Conservation (phyloP, 2,113 vertebrate genomes). For the Corynorhinus townsendii region DNA sequence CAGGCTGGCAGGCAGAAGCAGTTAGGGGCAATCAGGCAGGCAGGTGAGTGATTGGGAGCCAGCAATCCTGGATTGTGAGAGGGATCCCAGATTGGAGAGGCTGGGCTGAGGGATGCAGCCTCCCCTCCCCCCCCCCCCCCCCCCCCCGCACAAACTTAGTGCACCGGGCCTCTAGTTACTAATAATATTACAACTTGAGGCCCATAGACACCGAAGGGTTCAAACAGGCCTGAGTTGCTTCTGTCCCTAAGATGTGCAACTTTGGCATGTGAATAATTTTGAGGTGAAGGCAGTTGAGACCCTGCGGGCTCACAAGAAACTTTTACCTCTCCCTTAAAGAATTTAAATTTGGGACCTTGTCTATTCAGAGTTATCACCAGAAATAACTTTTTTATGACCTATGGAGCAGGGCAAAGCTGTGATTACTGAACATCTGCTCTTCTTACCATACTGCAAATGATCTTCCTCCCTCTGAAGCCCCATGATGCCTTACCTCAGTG, state of each 20-base stretch:
- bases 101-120: too few species aligned
- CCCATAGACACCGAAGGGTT: background rate
- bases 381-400: background rate
- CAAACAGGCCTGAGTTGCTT: background rate
- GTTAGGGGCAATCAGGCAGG: too few species aligned
- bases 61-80: too few species aligned
- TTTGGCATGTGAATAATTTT: background rate
- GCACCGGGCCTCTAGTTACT: background rate
- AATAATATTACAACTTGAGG: background rate
- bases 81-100: too few species aligned
- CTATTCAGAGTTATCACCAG: background rate
- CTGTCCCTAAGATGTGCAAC: background rate
- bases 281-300: background rate
- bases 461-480: background rate
- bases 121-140: too few species aligned
- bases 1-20: too few species aligned
- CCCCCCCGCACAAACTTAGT: too few species aligned
- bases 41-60: too few species aligned
- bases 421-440: background rate
- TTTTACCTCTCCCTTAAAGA: background rate
- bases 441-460: background rate
- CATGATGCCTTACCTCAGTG: background rate
- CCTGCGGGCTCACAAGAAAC: background rate
- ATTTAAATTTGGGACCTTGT: background rate
- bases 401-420: background rate